A percentile compares a stretch with the other conserved stretches of the same genome.
Conservation (phyloP, 2,888 invertebrate species). For the Serripes groenlandicus region DNA sequence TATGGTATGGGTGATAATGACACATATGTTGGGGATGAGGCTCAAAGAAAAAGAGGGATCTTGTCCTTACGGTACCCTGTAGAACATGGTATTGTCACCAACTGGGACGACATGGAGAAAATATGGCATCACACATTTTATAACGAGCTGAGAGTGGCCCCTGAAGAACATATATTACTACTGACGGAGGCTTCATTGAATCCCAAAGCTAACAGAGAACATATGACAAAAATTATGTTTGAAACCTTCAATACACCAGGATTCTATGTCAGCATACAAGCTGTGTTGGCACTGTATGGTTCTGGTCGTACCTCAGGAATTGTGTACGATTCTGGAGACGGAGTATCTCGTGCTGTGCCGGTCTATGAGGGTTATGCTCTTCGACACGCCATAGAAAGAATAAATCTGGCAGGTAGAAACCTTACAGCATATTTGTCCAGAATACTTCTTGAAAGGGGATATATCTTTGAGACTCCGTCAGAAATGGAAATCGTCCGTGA, state of each 20-base stretch:
- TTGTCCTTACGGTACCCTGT: slow-evolving; percentile 84
- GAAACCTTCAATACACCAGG: slow-evolving; percentile 93
- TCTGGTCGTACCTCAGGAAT: slow-evolving; percentile 97
- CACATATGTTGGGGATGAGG: slow-evolving; percentile 82
- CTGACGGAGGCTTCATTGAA: slow-evolving; percentile 92
- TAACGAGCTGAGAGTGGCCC: slow-evolving; percentile 93
- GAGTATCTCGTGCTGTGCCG: slow-evolving; percentile 96
- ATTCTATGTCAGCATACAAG: slow-evolving; percentile 97
- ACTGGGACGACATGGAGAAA: slow-evolving; percentile 85
- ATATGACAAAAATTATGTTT: slow-evolving; percentile 90
- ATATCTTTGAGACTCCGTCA: too few species aligned
- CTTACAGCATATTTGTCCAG: slow-evolving; percentile 88
- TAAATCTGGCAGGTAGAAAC: slow-evolving; percentile 51
- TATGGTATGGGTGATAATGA: too few species aligned
- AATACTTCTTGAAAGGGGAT: slow-evolving; percentile 75
- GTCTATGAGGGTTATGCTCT: slow-evolving; percentile 88
- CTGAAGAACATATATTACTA: slow-evolving; percentile 97
- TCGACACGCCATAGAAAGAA: slow-evolving; percentile 74
- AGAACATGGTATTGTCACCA: slow-evolving; percentile 83
- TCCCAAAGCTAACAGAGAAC: slow-evolving; percentile 98
- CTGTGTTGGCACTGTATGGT: slow-evolving; percentile 95
- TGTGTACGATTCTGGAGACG: slow-evolving; percentile 96
- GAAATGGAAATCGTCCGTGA: slow-evolving; percentile 95
- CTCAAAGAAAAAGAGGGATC: slow-evolving; percentile 83
- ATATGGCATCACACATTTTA: slow-evolving; percentile 84